A percentile compares a stretch with the other conserved stretches of the same genome.
phyloP scores from a whole-genome alignment of 2,888 invertebrate species.

The Alentia gelatinosa region DNA sequence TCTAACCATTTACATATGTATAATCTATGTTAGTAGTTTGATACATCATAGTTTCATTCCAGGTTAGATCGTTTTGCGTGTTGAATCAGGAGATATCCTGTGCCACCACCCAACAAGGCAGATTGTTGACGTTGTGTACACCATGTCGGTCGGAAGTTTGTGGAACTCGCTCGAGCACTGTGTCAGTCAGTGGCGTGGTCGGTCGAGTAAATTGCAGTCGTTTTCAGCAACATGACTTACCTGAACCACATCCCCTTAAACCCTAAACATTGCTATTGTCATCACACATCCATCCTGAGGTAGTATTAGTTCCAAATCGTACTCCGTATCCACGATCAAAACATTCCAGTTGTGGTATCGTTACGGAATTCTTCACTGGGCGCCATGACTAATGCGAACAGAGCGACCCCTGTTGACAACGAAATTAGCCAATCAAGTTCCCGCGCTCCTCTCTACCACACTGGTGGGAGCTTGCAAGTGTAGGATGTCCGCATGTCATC shows the following conservation, averaged over 20 bases:
- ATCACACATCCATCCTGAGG: background rate
- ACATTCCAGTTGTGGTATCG: constrained; percentile 47
- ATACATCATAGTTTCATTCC: too few relatives aligned
- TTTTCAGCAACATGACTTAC: background rate
- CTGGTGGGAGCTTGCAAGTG: background rate
- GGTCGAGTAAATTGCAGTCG: background rate
- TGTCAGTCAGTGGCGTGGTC: constrained; percentile 18
- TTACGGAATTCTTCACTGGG: constrained; percentile 47
- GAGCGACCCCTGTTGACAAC: constrained; percentile 40
- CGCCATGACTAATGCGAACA: constrained; percentile 43
- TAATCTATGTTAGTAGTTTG: too few relatives aligned
- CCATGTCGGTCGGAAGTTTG: constrained; percentile 39
- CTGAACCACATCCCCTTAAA: constrained; percentile 33
- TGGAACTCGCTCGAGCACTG: constrained; percentile 9
- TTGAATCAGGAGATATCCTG: too few relatives aligned
- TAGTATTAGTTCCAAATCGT: constrained; percentile 30
- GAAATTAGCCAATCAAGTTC: constrained; percentile 43
- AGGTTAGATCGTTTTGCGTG: too few relatives aligned
- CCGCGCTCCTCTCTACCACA: background rate
- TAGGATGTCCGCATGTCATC: background rate
- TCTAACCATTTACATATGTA: too few relatives aligned
- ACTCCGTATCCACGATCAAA: constrained; percentile 40
- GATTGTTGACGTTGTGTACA: constrained; percentile 43
- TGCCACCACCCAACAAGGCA: background rate
- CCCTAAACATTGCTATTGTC: background rate